Percentiles rank a stretch among this genome's conserved stretches.
Conservation (phyloP, 1,140 invertebrate species). For the Hycleus phaleratus region DNA sequence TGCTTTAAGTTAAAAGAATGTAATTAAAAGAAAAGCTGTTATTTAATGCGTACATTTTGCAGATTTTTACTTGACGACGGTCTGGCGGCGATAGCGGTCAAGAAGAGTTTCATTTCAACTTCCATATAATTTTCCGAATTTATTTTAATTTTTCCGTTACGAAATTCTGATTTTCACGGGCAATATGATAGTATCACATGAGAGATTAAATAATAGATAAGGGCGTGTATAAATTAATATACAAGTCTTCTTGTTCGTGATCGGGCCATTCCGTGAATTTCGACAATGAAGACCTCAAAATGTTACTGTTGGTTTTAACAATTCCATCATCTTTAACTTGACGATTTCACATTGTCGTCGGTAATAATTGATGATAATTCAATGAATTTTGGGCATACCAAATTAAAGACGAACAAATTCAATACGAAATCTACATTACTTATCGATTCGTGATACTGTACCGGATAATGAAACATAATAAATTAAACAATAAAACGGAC, state of each 20-base stretch:
- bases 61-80: constrained; percentile 38
- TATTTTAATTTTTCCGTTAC: no score
- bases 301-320: constrained; percentile 42
- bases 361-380: neutral
- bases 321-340: constrained; percentile 34
- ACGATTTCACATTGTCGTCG: neutral
- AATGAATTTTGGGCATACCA: neutral
- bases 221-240: neutral
- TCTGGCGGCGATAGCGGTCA: constrained; percentile 24
- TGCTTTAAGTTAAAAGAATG: constrained; percentile 36
- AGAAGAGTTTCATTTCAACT: constrained; percentile 1
- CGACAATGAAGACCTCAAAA: constrained; percentile 40
- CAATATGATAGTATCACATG: no score
- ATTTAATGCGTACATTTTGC: constrained; percentile 33
- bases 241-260: constrained; percentile 28
- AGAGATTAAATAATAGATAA: no score
- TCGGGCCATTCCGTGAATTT: constrained; percentile 29
- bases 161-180: no score
- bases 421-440: neutral
- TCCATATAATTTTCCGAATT: no score
- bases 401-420: no score
- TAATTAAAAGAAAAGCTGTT: constrained; percentile 10
- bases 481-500: constrained; percentile 15
- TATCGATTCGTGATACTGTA: neutral
- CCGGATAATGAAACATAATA: neutral